Evolutionary conservation across 2,797 vertebrate species (phyloP).

Genomic region (Macroramphosus scolopax): DNA sequence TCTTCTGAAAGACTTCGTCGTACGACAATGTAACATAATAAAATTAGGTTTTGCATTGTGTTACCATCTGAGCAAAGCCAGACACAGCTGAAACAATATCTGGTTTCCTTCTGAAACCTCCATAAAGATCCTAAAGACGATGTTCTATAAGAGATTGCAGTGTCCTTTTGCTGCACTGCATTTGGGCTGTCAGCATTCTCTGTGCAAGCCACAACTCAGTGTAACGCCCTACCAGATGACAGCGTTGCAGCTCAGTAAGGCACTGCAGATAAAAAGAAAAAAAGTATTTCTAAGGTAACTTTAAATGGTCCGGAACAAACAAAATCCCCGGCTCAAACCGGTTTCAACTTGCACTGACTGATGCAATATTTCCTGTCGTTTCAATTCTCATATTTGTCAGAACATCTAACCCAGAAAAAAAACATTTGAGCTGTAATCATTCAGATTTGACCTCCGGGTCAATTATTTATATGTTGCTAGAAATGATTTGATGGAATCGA

Average conservation of each 20-base stretch:
- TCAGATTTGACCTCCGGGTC: slow-evolving; percentile 46
- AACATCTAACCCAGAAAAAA: slow-evolving; percentile 42
- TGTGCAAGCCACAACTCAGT: neutral
- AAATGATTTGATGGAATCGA: too few species aligned
- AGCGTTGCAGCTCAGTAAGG: neutral
- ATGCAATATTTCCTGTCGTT: slow-evolving; percentile 64
- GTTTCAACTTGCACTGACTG: slow-evolving; percentile 30
- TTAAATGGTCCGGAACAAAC: neutral
- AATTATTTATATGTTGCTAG: too few species aligned
- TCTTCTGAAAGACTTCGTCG: slow-evolving; percentile 22
- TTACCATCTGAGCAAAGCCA: slow-evolving; percentile 29
- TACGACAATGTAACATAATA: slow-evolving; percentile 27
- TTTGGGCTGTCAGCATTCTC: neutral
- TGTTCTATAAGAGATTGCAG: neutral
- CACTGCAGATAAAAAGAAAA: slow-evolving; percentile 4
- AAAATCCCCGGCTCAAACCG: neutral
- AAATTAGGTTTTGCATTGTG: slow-evolving; percentile 36
- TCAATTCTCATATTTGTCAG: slow-evolving; percentile 54
- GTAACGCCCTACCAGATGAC: neutral
- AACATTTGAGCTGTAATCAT: slow-evolving; percentile 19
- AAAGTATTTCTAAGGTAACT: neutral
- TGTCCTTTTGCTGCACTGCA: neutral
- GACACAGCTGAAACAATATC: slow-evolving; percentile 11
- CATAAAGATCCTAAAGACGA: too few species aligned
- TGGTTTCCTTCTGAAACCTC: neutral